Evolutionary conservation across 2,113 vertebrate genomes (phyloP).

Genomic region (Menidia beryllina): DNA sequence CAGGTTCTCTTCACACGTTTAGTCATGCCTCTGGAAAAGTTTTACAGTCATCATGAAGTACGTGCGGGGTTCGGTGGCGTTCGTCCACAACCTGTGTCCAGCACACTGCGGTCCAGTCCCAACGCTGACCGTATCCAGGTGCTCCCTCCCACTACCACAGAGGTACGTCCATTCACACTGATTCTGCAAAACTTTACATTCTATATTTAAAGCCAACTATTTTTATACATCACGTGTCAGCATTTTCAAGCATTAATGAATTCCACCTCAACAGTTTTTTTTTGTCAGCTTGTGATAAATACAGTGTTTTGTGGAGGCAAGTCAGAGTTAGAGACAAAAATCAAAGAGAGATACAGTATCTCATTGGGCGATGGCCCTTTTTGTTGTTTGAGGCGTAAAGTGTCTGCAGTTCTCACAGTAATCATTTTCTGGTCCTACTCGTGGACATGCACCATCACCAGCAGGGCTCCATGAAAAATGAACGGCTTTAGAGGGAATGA

Average conservation of each 20-base stretch:
- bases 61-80: background rate
- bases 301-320: background rate
- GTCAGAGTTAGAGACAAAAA: constrained; percentile 8
- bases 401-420: constrained; percentile 43
- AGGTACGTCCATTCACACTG: background rate
- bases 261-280: too few species aligned
- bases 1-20: too few species aligned
- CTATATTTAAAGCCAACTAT: background rate
- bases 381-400: constrained; percentile 22
- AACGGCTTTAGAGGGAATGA: constrained; percentile 57
- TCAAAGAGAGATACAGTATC: background rate
- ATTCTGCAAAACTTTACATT: background rate
- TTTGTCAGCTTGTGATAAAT: background rate
- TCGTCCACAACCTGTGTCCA: background rate
- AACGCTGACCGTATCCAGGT: constrained; percentile 4
- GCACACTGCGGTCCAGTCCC: background rate
- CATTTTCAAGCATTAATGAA: too few species aligned
- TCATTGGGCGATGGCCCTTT: constrained; percentile 27
- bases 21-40: background rate
- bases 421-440: constrained; percentile 44
- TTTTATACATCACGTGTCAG: background rate
- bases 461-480: constrained; percentile 70
- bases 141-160: background rate
- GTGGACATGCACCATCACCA: constrained; percentile 52
- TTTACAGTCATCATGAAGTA: background rate